Base-by-base conservation (phyloP, 1,140 invertebrate genomes). In the Drosophila navojoa region DNA sequence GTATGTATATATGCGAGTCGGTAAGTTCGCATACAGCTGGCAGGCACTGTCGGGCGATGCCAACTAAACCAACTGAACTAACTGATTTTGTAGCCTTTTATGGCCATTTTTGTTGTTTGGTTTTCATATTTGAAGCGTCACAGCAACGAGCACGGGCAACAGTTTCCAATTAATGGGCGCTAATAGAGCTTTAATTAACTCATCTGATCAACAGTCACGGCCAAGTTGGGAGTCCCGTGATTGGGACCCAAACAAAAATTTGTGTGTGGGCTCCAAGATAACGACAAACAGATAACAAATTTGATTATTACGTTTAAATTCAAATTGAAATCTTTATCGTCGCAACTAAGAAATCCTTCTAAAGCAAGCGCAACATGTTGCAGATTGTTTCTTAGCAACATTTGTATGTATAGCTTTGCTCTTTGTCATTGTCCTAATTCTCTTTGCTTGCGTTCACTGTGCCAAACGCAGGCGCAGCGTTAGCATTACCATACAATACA, bases 121-220 rank as follows among this genome's bases (percentile, higher is more conserved):
- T 55, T 87, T 80, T 86, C 79, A 89, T 87, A 85, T 85, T 84
- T 71, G 52, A 42, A 62, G 25, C 66, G 19, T 13, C 15, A 19
- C 44, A 27, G 42, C 29, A n/a, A 15, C 44, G 42, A 22, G 44
- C 11, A 13, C 32, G n/a, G 19, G 22, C 53, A 53, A 38, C 50
- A 55, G 44, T 38, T 70, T 59, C 67, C 66, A 57, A 66, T 71
- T 89, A 86, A 76, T 86, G 76, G 76, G 60, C 66, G 79, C 84
- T 87, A 82, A 86, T 82, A 76, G 61, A 75, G 53, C 35, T 70
- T 9, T 40, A 74, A 70, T 74, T 44, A 63, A 75, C 25, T 70
- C 32, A 27, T 70, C 22, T 45, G 32, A 49, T 70, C 76, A 55
- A 62, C 55, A 81, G 79, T 77, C 79, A 78, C 64, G 71, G 69